These are phyloP conservation scores for Metopolophium dirhodum DNA, from an alignment of 1,140 invertebrate species.

Conservation along the genomic window DNA sequence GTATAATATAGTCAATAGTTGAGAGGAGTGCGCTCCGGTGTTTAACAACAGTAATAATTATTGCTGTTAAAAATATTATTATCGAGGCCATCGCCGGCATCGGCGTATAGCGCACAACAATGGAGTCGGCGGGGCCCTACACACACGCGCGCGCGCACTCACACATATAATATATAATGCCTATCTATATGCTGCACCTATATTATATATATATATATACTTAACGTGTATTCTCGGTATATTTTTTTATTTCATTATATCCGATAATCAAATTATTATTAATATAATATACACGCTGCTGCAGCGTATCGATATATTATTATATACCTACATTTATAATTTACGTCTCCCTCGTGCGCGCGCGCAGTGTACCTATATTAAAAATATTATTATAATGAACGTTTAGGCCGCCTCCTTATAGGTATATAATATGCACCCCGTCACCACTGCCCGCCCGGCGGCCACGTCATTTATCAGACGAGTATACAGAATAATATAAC, in stretches of 20 bases:
- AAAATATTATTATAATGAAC: constrained; percentile 39
- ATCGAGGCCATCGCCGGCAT: constrained; percentile 49
- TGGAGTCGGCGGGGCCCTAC: constrained; percentile 15
- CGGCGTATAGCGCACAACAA: constrained; percentile 19
- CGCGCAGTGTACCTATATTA: background rate
- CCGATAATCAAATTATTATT: constrained; percentile 55
- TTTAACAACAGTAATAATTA: constrained; percentile 53
- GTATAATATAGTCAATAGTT: background rate
- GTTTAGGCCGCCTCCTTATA: constrained; percentile 33
- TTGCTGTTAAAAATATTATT: constrained; percentile 54
- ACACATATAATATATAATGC: no score
- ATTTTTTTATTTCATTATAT: constrained; percentile 45
- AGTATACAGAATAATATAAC: background rate
- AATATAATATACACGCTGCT: background rate
- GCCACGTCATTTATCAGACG: constrained; percentile 38
- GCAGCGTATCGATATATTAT: no score
- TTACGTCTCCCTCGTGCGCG: no score
- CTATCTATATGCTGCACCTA: constrained; percentile 6
- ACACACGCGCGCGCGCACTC: background rate
- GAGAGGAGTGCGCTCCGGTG: constrained; percentile 38
- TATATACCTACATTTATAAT: background rate
- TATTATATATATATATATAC: background rate
- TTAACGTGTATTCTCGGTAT: background rate
- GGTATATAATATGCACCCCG: background rate
- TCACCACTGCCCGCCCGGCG: background rate